Evolutionary conservation across 2,113 vertebrate genomes (phyloP).

Genomic region (Vanacampus margaritifer): DNA sequence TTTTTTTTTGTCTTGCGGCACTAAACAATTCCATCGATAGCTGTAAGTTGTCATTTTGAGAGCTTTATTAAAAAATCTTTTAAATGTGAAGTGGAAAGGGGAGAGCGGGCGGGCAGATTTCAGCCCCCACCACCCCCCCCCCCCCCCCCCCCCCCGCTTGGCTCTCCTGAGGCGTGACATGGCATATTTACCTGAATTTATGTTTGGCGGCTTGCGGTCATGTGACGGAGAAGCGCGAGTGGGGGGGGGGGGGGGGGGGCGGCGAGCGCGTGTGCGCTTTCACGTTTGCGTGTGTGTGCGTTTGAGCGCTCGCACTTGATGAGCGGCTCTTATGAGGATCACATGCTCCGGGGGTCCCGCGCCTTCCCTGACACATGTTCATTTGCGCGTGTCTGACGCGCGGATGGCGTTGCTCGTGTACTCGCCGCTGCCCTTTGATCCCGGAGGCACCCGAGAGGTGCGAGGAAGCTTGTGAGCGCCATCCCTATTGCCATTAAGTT

Average conservation of each 20-base stretch:
- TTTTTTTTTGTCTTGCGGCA: too few relatives aligned
- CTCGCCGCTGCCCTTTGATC: conserved; percentile 62
- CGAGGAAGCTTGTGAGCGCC: conserved; percentile 33
- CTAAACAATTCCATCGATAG: too few relatives aligned
- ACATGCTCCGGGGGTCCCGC: conserved; percentile 51
- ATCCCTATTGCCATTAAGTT: conserved; percentile 26
- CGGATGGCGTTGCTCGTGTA: conserved; percentile 54
- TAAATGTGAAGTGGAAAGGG: too few relatives aligned
- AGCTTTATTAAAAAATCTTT: too few relatives aligned
- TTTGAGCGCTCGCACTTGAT: conserved; percentile 62
- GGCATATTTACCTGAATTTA: conserved; percentile 20
- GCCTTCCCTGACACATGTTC: conserved; percentile 68
- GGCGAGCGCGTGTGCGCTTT: conserved; percentile 7
- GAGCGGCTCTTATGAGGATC: conserved; percentile 64
- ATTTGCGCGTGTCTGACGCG: conserved; percentile 70
- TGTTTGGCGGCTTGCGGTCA: not conserved
- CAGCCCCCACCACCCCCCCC: too few relatives aligned
- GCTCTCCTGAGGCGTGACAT: conserved; percentile 17
- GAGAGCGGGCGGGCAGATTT: too few relatives aligned
- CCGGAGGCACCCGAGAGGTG: conserved; percentile 46
- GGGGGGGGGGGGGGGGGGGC: conserved; percentile 8
- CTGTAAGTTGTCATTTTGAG: too few relatives aligned
- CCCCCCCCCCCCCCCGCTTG: too few relatives aligned
- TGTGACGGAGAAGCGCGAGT: conserved; percentile 20
- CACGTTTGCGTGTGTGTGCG: conserved; percentile 39